Percentiles rank a stretch among this genome's conserved stretches.
Evolutionary conservation across 2,113 vertebrate genomes (phyloP).

Genomic region (Pteruthius melanotis): DNA sequence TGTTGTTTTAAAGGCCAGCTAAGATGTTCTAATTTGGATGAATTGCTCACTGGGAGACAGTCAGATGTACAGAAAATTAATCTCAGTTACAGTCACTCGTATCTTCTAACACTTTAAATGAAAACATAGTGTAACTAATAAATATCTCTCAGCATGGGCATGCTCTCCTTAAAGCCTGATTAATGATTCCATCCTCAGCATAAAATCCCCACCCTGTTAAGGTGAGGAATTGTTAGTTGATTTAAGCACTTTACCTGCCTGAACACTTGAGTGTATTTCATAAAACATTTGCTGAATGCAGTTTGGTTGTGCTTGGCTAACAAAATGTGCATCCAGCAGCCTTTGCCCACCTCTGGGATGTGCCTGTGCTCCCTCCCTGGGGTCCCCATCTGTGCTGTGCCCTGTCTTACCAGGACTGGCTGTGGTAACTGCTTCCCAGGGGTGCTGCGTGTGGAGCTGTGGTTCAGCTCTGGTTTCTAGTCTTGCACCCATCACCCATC

Average conservation of each 20-base stretch:
- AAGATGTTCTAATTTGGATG: slow-evolving; percentile 10
- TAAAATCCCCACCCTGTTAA: slow-evolving; percentile 42
- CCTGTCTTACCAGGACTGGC: fast-evolving
- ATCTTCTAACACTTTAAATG: slow-evolving; percentile 25
- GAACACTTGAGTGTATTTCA: slow-evolving; percentile 19
- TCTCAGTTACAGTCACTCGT: slow-evolving; percentile 22
- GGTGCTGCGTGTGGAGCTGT: background rate
- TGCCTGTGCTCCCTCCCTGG: background rate
- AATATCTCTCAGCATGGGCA: background rate
- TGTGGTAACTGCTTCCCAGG: background rate
- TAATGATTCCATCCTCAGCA: slow-evolving; percentile 37
- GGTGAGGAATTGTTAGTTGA: slow-evolving; percentile 49
- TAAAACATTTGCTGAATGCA: background rate
- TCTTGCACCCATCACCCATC: background rate
- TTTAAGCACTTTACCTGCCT: slow-evolving; percentile 58
- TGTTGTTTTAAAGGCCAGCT: background rate
- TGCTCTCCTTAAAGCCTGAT: slow-evolving; percentile 31
- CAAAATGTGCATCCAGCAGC: background rate
- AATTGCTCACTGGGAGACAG: background rate
- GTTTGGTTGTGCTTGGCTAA: slow-evolving; percentile 2
- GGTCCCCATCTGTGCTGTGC: background rate
- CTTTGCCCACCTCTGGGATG: background rate
- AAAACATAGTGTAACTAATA: slow-evolving; percentile 50
- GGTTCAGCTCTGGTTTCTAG: background rate
- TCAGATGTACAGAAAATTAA: slow-evolving; percentile 32